Percentiles rank a stretch among this genome's conserved stretches.
Conservation (phyloP, 2,797 vertebrate genomes). For the Perodicticus potto region DNA sequence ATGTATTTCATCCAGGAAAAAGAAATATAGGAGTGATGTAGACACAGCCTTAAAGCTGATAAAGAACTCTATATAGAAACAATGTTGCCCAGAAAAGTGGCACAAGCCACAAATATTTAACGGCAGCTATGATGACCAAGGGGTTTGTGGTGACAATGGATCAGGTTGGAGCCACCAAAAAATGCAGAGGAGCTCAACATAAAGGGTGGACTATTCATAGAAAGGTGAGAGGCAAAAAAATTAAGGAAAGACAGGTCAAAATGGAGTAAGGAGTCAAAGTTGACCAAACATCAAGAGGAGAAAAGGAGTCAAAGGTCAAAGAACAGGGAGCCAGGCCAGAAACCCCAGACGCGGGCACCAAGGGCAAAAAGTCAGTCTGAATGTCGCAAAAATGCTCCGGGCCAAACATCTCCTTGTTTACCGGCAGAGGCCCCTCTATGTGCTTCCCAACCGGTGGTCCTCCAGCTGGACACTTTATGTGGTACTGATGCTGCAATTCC, state of each 20-base stretch:
- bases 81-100: background rate
- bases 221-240: too few relatives aligned
- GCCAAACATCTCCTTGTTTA: background rate
- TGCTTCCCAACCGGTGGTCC: background rate
- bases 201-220: too few relatives aligned
- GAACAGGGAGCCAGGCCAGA: background rate
- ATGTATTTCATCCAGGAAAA: background rate
- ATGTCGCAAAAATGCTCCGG: background rate
- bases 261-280: background rate
- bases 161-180: background rate
- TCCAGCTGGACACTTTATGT: too few relatives aligned
- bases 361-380: fast-evolving
- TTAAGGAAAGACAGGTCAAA: background rate
- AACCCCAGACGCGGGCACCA: background rate
- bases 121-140: background rate
- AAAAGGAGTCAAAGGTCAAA: background rate
- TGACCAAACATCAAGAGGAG: background rate
- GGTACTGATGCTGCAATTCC: fast-evolving
- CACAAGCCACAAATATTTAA: background rate
- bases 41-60: background rate
- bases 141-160: background rate
- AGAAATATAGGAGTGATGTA: background rate
- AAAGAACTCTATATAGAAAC: background rate
- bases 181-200: too few relatives aligned
- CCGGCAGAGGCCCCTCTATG: fast-evolving